Evolutionary conservation across 1,140 invertebrate species (phyloP), one percentile per base, ranked within the genome.

Genomic region (Drosophila dunni): DNA sequence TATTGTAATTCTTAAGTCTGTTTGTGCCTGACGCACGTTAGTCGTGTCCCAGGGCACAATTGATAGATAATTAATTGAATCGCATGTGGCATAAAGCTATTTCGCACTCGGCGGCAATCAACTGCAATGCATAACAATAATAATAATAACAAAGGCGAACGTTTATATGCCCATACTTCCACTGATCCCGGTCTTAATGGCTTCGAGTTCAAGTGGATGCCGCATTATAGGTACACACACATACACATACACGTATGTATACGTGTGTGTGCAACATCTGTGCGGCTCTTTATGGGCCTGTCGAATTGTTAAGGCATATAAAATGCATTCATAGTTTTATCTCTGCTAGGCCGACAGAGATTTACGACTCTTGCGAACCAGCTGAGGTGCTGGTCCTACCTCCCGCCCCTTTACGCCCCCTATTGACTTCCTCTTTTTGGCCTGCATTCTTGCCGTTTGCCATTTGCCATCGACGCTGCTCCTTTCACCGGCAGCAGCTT

Each of bases 321-420:
- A 79, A 72, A 70, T 60, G 71, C 71, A 69, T 74, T 62, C 50
- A 77, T 73, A 38, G 73, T 68, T 72, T 79, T 76, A 79, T 79
- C 62, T 36, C 20, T 72, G 44, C 56, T 71, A 63, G 74, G 34
- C 69, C 54, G 68, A 54, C 74, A 64, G 63, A 68, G 74, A 79
- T 79, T 79, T 79, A 79, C 68, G 75, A 57, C 46, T 54, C 40
- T 44, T 40, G n/a, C 38, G 24, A 29, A 29, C 10, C 54, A 56
- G 46, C 62, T 33, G 61, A 72, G 63, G 50, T 64, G 57, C 33
- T 45, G 73, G 45, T 11, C 33, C 10, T 24, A 8, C 56, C 17
- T 63, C 60, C 53, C 34, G 3, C 24, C 24, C 24, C 24, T 29
- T 0, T 29, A 29, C 24, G 24, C 24, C 24, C 24, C 3, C 24